These are phyloP conservation scores for Sebastes trivittatus DNA, from an alignment of 2,797 vertebrate genomes.

Conservation along the genomic window DNA sequence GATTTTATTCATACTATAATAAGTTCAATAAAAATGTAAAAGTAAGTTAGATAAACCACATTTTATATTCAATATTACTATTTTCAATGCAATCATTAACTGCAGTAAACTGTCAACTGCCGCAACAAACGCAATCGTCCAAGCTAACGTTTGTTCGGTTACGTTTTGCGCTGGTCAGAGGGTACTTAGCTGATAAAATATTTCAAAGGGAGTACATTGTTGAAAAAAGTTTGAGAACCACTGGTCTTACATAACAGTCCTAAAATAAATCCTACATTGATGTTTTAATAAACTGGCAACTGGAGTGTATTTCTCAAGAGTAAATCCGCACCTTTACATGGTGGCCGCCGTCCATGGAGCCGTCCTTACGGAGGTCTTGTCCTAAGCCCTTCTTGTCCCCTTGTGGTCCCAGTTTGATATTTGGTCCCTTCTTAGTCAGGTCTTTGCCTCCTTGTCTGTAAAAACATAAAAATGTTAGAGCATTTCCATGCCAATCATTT, in stretches of 20 bases:
- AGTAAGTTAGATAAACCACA: background rate
- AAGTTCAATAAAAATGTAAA: background rate
- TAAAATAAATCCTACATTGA: background rate
- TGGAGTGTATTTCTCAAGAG: background rate
- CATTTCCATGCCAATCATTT: background rate
- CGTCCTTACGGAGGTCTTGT: conserved; percentile 92
- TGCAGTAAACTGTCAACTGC: background rate
- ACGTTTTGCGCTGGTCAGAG: no score
- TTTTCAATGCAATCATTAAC: background rate
- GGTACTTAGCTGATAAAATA: no score
- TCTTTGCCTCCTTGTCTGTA: conserved; percentile 96
- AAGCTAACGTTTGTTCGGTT: background rate
- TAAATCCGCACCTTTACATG: conserved; percentile 86
- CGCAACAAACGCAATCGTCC: background rate
- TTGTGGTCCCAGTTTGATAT: conserved; percentile 94
- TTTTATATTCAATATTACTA: background rate
- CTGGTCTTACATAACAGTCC: background rate
- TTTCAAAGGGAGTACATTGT: no score
- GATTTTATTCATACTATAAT: background rate
- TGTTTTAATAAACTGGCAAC: background rate
- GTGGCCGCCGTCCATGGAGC: conserved; percentile 89
- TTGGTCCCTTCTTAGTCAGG: conserved; percentile 92
- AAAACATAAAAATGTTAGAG: conserved; percentile 43
- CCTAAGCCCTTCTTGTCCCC: conserved; percentile 94
- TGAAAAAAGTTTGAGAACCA: no score